phyloP scores from a whole-genome alignment of 2,797 vertebrate species.

The Buphagus erythrorhynchus region DNA sequence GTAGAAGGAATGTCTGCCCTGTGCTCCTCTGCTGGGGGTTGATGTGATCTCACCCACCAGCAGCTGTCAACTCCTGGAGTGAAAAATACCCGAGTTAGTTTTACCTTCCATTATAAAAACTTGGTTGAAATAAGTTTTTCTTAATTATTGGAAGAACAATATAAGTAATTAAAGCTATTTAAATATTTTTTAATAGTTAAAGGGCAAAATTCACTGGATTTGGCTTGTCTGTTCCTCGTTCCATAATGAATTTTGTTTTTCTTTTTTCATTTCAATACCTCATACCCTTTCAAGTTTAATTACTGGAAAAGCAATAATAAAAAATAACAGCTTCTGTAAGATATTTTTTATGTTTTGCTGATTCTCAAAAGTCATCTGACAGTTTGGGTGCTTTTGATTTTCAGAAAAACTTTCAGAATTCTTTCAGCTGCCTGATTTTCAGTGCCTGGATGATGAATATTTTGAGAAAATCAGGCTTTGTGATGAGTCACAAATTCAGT shows the following conservation, averaged over 20 bases:
- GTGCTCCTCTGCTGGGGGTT: background rate
- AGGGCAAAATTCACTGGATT: background rate
- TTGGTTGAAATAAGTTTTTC: background rate
- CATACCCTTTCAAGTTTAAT: background rate
- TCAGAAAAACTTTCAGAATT: background rate
- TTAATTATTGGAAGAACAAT: background rate
- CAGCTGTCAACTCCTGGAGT: background rate
- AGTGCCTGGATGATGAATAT: background rate
- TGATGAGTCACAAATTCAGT: background rate
- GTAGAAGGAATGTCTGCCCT: background rate
- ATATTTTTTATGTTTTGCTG: background rate
- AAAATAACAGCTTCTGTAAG: background rate
- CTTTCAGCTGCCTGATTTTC: background rate
- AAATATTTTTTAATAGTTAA: background rate
- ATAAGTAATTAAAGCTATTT: background rate
- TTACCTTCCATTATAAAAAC: background rate
- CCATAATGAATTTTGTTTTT: background rate
- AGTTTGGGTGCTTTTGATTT: background rate
- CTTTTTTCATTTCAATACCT: background rate
- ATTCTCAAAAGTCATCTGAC: background rate
- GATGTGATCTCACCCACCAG: background rate
- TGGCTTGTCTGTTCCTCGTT: background rate
- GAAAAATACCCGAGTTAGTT: background rate
- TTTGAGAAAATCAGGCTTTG: background rate
- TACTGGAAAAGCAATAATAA: background rate